phyloP scores from a whole-genome alignment of 1,140 invertebrate genomes.

The Plodia interpunctella region DNA sequence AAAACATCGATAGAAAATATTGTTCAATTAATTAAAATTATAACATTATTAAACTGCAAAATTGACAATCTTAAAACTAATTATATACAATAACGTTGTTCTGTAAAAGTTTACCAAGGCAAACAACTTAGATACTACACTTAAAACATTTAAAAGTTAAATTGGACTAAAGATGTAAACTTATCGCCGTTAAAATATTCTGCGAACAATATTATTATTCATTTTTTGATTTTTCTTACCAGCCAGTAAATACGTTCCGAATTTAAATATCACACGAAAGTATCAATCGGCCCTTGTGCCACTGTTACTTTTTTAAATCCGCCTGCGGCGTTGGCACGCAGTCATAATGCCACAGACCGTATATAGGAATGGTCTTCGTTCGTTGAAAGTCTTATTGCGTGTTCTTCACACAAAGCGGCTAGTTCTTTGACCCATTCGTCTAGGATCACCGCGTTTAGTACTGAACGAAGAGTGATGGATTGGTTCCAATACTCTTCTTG shows the following conservation, averaged over 20 bases:
- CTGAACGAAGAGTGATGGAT: conserved; percentile 53
- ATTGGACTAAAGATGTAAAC: neutral
- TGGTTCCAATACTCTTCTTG: conserved; percentile 70
- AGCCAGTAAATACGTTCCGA: neutral
- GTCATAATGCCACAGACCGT: conserved; percentile 61
- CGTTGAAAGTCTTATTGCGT: conserved; percentile 79
- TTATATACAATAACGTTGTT: neutral
- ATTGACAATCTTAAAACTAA: neutral
- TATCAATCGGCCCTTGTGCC: neutral
- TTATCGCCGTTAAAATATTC: too few relatives aligned
- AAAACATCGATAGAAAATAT: neutral
- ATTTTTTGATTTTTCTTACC: too few relatives aligned
- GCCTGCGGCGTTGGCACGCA: conserved; percentile 46
- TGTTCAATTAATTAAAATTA: neutral
- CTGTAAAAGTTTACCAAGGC: conserved; percentile 5
- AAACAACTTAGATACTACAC: neutral
- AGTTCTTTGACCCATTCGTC: conserved; percentile 97
- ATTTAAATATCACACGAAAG: neutral
- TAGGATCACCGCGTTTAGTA: conserved; percentile 87
- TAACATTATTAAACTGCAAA: too few relatives aligned
- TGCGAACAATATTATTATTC: too few relatives aligned
- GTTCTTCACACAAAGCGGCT: conserved; percentile 93
- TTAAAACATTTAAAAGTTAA: neutral
- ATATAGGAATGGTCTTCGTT: conserved; percentile 55
- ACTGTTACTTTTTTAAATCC: conserved; percentile 25